A percentile compares a stretch with the other conserved stretches of the same genome.
Evolutionary conservation across 2,113 vertebrate genomes (phyloP).

Genomic region (Erythrocercus mccallii): DNA sequence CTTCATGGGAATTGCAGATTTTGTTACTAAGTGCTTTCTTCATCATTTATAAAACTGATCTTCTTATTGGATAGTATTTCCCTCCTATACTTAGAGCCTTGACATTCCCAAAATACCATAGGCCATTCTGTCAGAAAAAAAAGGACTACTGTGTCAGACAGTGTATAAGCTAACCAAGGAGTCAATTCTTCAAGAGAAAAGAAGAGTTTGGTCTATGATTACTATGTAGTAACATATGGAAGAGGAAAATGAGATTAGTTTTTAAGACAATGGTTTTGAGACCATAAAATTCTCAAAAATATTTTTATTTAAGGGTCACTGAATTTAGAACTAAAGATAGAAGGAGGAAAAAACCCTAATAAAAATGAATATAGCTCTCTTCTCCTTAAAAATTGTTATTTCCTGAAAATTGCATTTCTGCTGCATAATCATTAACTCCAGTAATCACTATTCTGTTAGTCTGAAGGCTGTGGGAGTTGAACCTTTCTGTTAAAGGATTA

Average conservation of each 20-base stretch:
- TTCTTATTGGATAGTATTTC: neutral
- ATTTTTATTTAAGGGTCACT: neutral
- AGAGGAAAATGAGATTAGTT: neutral
- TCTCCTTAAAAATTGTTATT: neutral
- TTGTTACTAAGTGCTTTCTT: neutral
- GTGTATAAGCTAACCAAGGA: neutral
- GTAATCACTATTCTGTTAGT: neutral
- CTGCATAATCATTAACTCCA: neutral
- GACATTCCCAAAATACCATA: neutral
- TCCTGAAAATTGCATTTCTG: neutral
- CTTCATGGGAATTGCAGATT: neutral
- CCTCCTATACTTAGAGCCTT: neutral
- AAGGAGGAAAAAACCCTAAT: accelerated
- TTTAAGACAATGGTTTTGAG: neutral
- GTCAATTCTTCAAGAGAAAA: neutral
- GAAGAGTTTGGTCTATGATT: neutral
- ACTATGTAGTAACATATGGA: neutral
- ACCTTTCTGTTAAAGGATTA: neutral
- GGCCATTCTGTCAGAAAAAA: neutral
- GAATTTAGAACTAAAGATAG: neutral
- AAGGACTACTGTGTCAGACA: neutral
- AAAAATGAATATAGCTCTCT: neutral
- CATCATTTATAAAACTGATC: neutral
- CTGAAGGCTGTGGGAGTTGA: neutral
- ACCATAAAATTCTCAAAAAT: neutral